A percentile compares a stretch with the other conserved stretches of the same genome.
Evolutionary conservation across 2,888 invertebrate species (phyloP).

Genomic region (Cyaniris semiargus): DNA sequence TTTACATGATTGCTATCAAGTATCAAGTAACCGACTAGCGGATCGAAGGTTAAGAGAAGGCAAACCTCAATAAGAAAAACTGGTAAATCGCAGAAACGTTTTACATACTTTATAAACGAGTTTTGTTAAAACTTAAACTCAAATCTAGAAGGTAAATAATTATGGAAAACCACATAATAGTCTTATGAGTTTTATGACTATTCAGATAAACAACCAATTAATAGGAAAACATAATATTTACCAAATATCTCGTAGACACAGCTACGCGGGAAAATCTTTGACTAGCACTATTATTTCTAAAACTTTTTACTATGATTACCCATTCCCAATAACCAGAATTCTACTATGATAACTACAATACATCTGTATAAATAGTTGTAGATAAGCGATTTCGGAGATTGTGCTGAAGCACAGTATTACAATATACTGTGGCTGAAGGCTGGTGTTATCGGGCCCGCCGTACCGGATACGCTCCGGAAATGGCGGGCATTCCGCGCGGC

Average conservation of each 20-base stretch:
- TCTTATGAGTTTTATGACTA: neutral
- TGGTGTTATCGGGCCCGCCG: slow-evolving; percentile 59
- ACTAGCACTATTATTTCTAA: too few relatives aligned
- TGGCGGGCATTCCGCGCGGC: slow-evolving; percentile 75
- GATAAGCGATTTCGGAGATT: slow-evolving; percentile 34
- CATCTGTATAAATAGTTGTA: slow-evolving; percentile 17
- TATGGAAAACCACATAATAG: neutral
- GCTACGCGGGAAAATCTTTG: neutral
- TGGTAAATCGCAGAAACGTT: slow-evolving; percentile 48
- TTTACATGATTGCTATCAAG: slow-evolving; percentile 31
- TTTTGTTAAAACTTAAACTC: slow-evolving; percentile 10
- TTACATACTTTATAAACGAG: slow-evolving; percentile 34
- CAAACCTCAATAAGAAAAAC: slow-evolving; percentile 53
- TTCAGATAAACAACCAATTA: neutral
- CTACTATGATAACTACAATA: neutral
- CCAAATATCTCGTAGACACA: slow-evolving; percentile 21
- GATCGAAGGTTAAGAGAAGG: slow-evolving; percentile 52
- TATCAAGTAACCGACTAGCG: slow-evolving; percentile 33
- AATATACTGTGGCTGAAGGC: too few relatives aligned
- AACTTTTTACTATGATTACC: neutral
- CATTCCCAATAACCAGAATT: neutral
- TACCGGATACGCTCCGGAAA: slow-evolving; percentile 79
- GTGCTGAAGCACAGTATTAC: too few relatives aligned
- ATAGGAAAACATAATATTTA: neutral
- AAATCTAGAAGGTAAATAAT: neutral